Conservation (phyloP, 1,140 invertebrate species). For the Drosophila sp. region DNA sequence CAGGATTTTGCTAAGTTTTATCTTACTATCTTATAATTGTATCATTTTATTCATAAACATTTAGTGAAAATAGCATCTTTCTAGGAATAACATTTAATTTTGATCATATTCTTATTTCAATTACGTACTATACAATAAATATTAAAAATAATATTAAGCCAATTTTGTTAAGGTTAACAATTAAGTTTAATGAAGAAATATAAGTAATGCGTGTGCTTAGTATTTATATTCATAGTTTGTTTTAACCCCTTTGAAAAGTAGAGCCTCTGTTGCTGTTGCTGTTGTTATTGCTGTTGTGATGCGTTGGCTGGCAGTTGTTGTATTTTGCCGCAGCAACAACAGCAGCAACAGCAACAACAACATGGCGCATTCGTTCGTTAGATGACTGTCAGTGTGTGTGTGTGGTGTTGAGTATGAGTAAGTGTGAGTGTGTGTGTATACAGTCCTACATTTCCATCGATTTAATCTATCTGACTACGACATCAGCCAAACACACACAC, state of each 20-base stretch:
- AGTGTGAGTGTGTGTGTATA: constrained; percentile 60
- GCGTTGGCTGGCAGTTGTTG: constrained; percentile 74
- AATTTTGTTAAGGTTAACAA: not conserved
- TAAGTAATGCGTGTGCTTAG: not conserved
- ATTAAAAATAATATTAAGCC: too few relatives aligned
- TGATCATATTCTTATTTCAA: too few relatives aligned
- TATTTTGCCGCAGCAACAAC: constrained; percentile 72
- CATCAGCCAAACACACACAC: constrained; percentile 73
- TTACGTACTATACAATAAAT: too few relatives aligned
- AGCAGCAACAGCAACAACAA: constrained; percentile 59
- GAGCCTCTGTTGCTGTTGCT: constrained; percentile 52
- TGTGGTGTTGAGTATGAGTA: constrained; percentile 34
- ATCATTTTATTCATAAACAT: too few relatives aligned
- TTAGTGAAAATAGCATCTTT: too few relatives aligned
- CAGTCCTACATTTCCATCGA: constrained; percentile 82
- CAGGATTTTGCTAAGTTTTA: too few relatives aligned
- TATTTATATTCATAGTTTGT: not conserved
- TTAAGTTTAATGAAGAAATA: not conserved
- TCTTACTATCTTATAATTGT: too few relatives aligned
- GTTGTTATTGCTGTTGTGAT: constrained; percentile 69
- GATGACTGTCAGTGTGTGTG: constrained; percentile 63
- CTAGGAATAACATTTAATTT: too few relatives aligned
- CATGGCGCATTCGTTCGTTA: constrained; percentile 72
- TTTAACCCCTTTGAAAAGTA: constrained; percentile 1
- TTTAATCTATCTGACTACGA: constrained; percentile 83